phyloP scores from a whole-genome alignment of 2,888 invertebrate genomes.

The Sceliomorpha sp. region DNA sequence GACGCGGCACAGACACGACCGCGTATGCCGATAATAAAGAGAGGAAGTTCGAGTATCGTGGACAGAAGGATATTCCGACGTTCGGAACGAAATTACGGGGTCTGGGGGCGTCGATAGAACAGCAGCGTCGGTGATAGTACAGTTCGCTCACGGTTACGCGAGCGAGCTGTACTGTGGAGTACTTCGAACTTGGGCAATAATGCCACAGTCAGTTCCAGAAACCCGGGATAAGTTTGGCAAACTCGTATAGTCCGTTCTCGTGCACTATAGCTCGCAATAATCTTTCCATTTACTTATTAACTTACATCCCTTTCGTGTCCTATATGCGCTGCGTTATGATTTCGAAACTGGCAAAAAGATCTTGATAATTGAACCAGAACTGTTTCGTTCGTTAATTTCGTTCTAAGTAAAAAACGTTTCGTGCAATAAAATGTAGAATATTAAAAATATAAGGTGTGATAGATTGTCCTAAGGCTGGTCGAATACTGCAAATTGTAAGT shows the following conservation, averaged over 20 bases:
- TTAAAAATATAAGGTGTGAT: too few relatives aligned
- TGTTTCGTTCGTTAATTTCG: too few relatives aligned
- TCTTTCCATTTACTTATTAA: conserved; percentile 64
- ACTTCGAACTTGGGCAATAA: conserved; percentile 74
- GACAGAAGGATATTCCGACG: conserved; percentile 54
- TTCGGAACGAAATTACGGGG: conserved; percentile 32
- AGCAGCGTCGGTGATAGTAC: conserved; percentile 50
- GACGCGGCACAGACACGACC: conserved; percentile 21
- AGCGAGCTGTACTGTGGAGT: conserved; percentile 52
- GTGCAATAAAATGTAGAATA: too few relatives aligned
- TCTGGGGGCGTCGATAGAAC: conserved; percentile 28
- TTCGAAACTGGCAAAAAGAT: conserved; percentile 16
- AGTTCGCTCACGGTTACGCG: conserved; percentile 56
- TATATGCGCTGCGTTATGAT: conserved; percentile 7
- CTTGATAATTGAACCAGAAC: conserved; percentile 6
- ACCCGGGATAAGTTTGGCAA: conserved; percentile 64
- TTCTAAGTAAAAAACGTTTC: too few relatives aligned
- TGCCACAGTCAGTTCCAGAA: conserved; percentile 69
- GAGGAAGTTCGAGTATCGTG: conserved; percentile 59
- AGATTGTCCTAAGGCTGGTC: too few relatives aligned
- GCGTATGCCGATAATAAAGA: conserved; percentile 43
- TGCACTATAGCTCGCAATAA: conserved; percentile 49
- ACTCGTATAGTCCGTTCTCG: conserved; percentile 61
- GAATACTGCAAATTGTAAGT: too few relatives aligned
- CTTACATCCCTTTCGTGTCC: conserved; percentile 50